Conservation (phyloP, 2,797 vertebrate genomes). For the Apogon hyalosoma region DNA sequence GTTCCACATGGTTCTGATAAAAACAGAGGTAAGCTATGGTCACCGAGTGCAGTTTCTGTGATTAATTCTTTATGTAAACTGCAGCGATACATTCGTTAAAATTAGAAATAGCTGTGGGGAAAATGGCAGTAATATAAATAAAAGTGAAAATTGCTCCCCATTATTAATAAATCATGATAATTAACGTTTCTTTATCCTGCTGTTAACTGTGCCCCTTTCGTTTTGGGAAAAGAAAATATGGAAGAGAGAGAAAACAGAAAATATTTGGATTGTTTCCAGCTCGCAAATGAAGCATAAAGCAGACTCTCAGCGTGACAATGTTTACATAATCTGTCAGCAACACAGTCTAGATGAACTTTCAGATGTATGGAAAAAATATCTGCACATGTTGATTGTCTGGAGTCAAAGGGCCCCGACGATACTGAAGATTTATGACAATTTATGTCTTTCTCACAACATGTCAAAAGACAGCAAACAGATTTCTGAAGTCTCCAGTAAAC, state of each 20-base stretch:
- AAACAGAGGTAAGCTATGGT: constrained; percentile 60
- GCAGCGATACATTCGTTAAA: constrained; percentile 34
- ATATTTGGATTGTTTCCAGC: constrained; percentile 61
- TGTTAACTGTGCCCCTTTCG: constrained; percentile 30
- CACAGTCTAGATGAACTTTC: constrained; percentile 46
- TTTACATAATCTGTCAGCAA: constrained; percentile 62
- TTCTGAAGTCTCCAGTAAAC: constrained; percentile 44
- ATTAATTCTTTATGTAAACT: constrained; percentile 56
- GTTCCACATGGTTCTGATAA: constrained; percentile 81
- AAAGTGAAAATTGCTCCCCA: constrained; percentile 13
- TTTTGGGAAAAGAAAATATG: constrained; percentile 3
- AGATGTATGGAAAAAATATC: constrained; percentile 53
- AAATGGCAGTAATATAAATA: constrained; percentile 47
- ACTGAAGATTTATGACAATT: constrained; percentile 69
- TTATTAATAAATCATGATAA: constrained; percentile 37
- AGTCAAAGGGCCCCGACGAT: constrained; percentile 42
- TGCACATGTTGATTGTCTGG: constrained; percentile 58
- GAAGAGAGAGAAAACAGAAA: constrained; percentile 29
- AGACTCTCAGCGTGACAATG: constrained; percentile 50
- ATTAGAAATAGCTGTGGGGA: constrained; percentile 25
- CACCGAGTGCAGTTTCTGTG: constrained; percentile 50
- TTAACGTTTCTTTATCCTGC: constrained; percentile 37
- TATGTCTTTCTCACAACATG: constrained; percentile 57
- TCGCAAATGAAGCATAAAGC: constrained; percentile 62
- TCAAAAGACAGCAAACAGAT: constrained; percentile 70